Conservation (phyloP, 2,797 vertebrate species). For the Chrysocyon brachyurus region DNA sequence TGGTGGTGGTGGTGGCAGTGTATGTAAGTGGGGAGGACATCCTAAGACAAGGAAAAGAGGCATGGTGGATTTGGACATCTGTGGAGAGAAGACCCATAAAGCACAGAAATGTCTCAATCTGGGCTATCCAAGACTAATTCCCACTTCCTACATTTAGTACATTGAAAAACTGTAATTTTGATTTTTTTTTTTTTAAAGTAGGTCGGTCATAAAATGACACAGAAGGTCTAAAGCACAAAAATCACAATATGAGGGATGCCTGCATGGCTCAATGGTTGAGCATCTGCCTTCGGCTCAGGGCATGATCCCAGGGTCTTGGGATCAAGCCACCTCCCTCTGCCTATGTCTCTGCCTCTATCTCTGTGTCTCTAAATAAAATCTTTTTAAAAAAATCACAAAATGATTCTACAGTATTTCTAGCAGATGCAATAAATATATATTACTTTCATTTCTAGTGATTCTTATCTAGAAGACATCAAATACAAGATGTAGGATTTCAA, state of each 20-base stretch:
- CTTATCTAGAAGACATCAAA: slow-evolving; percentile 41
- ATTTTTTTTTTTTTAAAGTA: neutral
- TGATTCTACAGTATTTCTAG: neutral
- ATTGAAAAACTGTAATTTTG: neutral
- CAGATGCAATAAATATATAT: neutral
- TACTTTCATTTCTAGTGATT: neutral
- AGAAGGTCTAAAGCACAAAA: slow-evolving; percentile 40
- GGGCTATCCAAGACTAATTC: neutral
- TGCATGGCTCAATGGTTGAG: too few relatives aligned
- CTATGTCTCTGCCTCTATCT: too few relatives aligned
- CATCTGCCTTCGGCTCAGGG: too few relatives aligned
- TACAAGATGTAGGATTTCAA: slow-evolving; percentile 39
- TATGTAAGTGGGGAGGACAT: rapidly evolving
- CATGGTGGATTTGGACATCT: neutral
- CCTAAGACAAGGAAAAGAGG: neutral
- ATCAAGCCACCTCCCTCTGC: too few relatives aligned
- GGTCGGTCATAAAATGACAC: neutral
- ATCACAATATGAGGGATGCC: neutral
- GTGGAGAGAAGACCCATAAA: neutral
- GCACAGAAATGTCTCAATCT: neutral
- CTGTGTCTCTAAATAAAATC: too few relatives aligned
- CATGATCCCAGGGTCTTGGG: too few relatives aligned
- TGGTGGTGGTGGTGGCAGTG: too few relatives aligned
- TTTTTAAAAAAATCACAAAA: neutral
- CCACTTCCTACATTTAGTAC: neutral